Evolutionary conservation across 1,140 invertebrate species (phyloP), one percentile per base, ranked within the genome.

Genomic region (Mercenaria mercenaria): DNA sequence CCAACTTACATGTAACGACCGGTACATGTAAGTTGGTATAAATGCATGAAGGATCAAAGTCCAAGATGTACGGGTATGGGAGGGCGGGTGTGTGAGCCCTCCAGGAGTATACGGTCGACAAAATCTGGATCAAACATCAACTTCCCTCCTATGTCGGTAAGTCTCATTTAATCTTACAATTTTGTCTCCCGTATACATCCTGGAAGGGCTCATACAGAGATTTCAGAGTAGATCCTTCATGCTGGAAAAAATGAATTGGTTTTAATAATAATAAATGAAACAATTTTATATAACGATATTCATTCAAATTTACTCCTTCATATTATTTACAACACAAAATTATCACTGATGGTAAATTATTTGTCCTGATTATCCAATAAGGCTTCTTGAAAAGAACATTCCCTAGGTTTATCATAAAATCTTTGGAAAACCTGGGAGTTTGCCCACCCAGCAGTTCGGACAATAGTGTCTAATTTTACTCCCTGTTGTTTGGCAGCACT

Each of bases 71-170:
- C 23, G 32, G 61, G 61, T n/a, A 64, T 26, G 61, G 61, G 61
- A 8, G 61, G n/a, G 61, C 20, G 61, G n/a, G 61, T 64, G 61
- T 72, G 67, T 72, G 67, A 41, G 67, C 67, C 67, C 37, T 41
- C 29, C 67, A 72, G 32, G 67, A 37, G 32, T 72, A 18, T 29
- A 34, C 29, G 29, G 67, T 72, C 67, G 23, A 72, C 29, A 72
- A 72, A 72, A 72, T 72, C 67, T 23, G 23, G 67, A 41, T 72
- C 37, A 72, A 72, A 72, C 67, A 10, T 72, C 37, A 72, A 72
- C 67, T 72, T 72, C 67, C 67, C 67, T 72, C 67, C 67, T 26
- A 11, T 23, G 67, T 72, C 67, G 67, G 67, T 72, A 72, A 72
- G 67, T 72, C 10, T 72, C 29, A 26, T 72, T 72, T 72, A 72